phyloP scores from a whole-genome alignment of 2,888 invertebrate genomes.

The Sympetrum striolatum region DNA sequence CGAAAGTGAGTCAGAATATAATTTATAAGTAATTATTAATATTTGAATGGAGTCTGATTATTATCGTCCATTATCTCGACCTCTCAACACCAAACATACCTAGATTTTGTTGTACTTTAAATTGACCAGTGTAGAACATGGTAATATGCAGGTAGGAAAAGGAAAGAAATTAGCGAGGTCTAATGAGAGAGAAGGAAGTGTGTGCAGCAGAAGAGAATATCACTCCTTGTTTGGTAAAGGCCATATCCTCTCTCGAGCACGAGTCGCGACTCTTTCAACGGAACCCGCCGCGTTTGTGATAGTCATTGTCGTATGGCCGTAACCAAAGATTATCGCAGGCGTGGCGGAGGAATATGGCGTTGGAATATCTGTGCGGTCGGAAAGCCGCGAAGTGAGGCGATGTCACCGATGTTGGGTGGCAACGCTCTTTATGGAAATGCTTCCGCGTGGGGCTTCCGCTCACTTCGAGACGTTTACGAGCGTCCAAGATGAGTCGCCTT shows the following conservation, averaged over 20 bases:
- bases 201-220: conserved; percentile 46
- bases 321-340: neutral
- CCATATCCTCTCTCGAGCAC: neutral
- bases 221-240: conserved; percentile 35
- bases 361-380: neutral
- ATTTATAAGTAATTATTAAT: no score
- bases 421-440: neutral
- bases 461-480: neutral
- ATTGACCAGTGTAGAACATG: no score
- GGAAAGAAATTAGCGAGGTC: neutral
- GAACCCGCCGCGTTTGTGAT: neutral
- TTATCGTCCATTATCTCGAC: no score
- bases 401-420: neutral
- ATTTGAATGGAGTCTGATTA: no score
- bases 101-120: no score
- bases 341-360: neutral
- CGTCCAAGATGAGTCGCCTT: neutral
- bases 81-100: no score
- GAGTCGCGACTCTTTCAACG: neutral
- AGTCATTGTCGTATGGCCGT: neutral
- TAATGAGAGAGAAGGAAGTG: neutral
- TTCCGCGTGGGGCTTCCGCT: neutral
- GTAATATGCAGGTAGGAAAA: no score
- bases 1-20: no score
- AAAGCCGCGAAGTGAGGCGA: neutral